A percentile compares a stretch with the other conserved stretches of the same genome.
Conservation (phyloP, 2,113 vertebrate species). For the Prunella fulvescens region DNA sequence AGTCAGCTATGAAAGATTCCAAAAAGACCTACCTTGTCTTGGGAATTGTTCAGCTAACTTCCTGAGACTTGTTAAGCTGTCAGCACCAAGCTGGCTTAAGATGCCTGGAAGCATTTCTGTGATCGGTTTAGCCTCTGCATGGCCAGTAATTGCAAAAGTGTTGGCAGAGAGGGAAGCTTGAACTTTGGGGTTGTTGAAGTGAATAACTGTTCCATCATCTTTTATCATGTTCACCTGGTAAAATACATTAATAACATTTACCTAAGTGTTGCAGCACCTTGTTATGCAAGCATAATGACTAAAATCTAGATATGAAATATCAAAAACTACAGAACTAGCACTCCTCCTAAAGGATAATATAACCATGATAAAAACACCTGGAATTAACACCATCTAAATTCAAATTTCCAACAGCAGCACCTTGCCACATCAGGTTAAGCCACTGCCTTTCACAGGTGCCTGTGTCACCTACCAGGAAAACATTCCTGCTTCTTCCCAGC, state of each 20-base stretch:
- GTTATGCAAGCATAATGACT: not conserved
- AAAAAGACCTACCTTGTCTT: slow-evolving; percentile 83
- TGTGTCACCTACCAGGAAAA: not conserved
- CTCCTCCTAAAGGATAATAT: not conserved
- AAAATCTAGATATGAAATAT: not conserved
- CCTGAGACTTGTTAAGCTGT: slow-evolving; percentile 96
- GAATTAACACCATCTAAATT: not conserved
- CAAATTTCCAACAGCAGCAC: not conserved
- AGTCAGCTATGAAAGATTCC: not conserved
- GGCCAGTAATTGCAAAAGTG: slow-evolving; percentile 97
- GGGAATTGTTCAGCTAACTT: slow-evolving; percentile 97
- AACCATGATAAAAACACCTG: not conserved
- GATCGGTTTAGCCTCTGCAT: slow-evolving; percentile 96
- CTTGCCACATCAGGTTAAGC: not conserved
- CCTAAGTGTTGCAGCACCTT: not conserved
- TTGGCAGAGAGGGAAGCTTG: slow-evolving; percentile 97
- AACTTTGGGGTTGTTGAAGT: slow-evolving; percentile 99
- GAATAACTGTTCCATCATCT: slow-evolving; percentile 97
- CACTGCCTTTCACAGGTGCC: not conserved
- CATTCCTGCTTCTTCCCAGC: not conserved
- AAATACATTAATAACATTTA: slow-evolving; percentile 34
- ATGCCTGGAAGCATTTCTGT: slow-evolving; percentile 99
- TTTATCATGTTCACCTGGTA: slow-evolving; percentile 98
- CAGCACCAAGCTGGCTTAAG: slow-evolving; percentile 96
- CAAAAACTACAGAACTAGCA: not conserved